Conservation (phyloP, 1,140 invertebrate species). For the Steinernema khuongi region DNA sequence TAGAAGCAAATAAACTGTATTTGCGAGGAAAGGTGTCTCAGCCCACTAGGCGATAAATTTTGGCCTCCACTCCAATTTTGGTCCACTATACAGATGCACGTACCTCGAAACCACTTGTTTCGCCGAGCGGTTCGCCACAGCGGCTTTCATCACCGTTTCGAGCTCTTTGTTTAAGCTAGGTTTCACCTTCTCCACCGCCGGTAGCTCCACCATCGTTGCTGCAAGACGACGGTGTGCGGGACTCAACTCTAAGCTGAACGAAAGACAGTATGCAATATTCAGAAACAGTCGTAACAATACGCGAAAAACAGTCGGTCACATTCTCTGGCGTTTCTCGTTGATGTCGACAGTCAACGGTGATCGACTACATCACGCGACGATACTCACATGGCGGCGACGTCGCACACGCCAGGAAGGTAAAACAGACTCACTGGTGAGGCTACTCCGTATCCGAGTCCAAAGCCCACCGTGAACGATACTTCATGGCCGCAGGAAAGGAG, state of each 20-base stretch:
- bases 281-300: neutral
- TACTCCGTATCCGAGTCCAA: too few species aligned
- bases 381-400: neutral
- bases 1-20: too few species aligned
- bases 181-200: constrained; percentile 18
- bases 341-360: neutral
- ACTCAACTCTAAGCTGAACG: neutral
- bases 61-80: neutral
- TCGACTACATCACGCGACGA: neutral
- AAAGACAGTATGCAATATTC: neutral
- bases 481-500: neutral
- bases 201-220: neutral
- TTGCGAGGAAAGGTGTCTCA: too few species aligned
- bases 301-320: neutral
- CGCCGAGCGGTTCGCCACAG: neutral
- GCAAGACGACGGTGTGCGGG: neutral
- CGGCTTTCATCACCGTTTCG: constrained; percentile 25
- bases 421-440: too few species aligned
- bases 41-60: neutral
- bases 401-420: too few species aligned
- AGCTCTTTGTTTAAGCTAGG: constrained; percentile 26
- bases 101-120: constrained; percentile 17
- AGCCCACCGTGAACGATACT: too few species aligned
- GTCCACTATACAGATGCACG: neutral
- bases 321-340: neutral